Evolutionary conservation across 2,797 vertebrate species (phyloP), one percentile per base, ranked within the genome.

Genomic region (Anabas testudineus): DNA sequence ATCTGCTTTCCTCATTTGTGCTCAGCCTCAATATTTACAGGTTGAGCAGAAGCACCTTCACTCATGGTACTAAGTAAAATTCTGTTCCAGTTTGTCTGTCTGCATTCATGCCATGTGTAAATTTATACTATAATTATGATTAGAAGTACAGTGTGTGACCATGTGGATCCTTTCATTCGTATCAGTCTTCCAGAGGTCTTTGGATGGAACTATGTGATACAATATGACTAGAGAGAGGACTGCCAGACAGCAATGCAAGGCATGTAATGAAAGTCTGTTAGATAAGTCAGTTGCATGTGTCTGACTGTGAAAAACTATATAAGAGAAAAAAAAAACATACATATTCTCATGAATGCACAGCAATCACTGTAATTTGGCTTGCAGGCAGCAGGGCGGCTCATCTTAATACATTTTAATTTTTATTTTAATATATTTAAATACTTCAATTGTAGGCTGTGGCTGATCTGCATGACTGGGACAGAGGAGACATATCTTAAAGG

Each of bases 351-450:
- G 80, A 88, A 90, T 83, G 72, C 84, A 84, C 54, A 73, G 81
- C 81, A 91, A 90, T 92, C 86, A 91, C 67, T 65, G 76, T 76
- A 87, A 88, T 90, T 89, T 85, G 65, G 74, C 89, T 89, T 18
- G 18, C 71, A 79, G 87, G 75, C 85, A 84, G 81, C 58, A 76
- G 65, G 56, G 47, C 72, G 1, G 63, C 84, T 90, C 81, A 90
- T 90, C 86, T 87, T 73, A 91, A 93, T 93, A 90, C 81, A 91
- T 91, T 93, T 90, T 83, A 91, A 91, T 93, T 86, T n/a, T 86
- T 62, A 92, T 94, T 92, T 90, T 80, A 82, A 88, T 88, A 86
- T 74, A 89, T 91, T 90, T 90, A 84, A 91, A 88, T 86, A 86
- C 78, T 74, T 84, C 80, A 82, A 52, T 59, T 67, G 47, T 65